Evolutionary conservation across 2,113 vertebrate genomes (phyloP).

Genomic region (Ursus arctos): DNA sequence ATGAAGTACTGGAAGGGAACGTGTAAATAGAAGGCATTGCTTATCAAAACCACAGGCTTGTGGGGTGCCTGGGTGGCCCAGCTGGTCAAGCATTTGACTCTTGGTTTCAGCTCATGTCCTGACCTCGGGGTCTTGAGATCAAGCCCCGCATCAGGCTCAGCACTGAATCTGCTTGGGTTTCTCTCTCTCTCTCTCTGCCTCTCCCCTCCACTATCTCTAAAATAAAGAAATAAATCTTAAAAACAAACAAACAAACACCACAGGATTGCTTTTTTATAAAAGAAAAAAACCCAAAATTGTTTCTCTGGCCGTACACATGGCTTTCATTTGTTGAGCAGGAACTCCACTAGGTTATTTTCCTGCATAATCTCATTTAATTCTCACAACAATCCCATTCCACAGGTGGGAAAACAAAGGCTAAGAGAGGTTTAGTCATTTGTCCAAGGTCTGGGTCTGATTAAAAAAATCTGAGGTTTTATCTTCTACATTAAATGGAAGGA

Average conservation of each 20-base stretch:
- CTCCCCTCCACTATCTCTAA: not conserved
- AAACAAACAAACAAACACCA: not conserved
- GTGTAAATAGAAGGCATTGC: not conserved
- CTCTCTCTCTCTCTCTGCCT: not conserved
- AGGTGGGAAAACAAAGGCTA: not conserved
- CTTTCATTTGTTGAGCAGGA: not conserved
- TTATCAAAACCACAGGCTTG: constrained; percentile 42
- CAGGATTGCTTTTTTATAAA: not conserved
- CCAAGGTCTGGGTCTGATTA: not conserved
- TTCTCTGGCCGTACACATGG: not conserved
- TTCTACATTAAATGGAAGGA: not conserved
- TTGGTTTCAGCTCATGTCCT: not conserved
- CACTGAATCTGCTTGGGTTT: not conserved
- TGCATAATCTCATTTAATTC: not conserved
- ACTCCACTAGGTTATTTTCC: not conserved
- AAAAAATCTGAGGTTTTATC: not conserved
- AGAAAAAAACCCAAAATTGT: not conserved
- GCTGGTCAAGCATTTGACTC: not conserved
- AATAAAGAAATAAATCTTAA: not conserved
- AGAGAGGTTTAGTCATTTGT: not conserved
- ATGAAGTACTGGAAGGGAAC: not conserved
- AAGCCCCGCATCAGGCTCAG: not conserved
- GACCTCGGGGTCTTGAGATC: not conserved
- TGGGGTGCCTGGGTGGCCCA: not conserved
- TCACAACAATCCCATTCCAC: constrained; percentile 9